Conservation (phyloP, 1,140 invertebrate species). For the Galleria mellonella region DNA sequence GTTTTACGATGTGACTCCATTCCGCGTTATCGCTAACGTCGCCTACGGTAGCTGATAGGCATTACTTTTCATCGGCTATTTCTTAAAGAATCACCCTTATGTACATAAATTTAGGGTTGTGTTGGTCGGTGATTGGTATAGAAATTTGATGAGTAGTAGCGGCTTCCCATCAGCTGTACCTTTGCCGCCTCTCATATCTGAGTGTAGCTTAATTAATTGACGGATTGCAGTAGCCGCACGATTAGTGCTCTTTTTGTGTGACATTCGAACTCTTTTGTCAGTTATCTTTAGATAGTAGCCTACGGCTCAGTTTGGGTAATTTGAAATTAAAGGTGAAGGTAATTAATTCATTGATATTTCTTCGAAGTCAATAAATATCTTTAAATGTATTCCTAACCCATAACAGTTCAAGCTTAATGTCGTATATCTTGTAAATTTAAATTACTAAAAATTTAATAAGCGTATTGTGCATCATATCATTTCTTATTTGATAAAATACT, state of each 20-base stretch:
- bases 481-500: too few relatives aligned
- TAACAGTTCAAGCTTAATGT: too few relatives aligned
- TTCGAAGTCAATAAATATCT: too few relatives aligned
- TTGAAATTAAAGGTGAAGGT: too few relatives aligned
- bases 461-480: too few relatives aligned
- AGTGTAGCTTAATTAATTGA: slow-evolving; percentile 63
- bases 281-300: slow-evolving; percentile 16
- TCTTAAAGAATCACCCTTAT: slow-evolving; percentile 25
- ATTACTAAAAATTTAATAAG: too few relatives aligned
- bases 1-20: slow-evolving; percentile 61
- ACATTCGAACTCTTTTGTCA: slow-evolving; percentile 57
- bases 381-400: too few relatives aligned
- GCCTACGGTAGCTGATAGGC: slow-evolving; percentile 59
- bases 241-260: slow-evolving; percentile 55
- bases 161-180: slow-evolving; percentile 41
- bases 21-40: slow-evolving; percentile 51
- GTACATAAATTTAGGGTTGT: slow-evolving; percentile 13
- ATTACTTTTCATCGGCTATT: slow-evolving; percentile 12
- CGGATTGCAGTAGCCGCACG: slow-evolving; percentile 58
- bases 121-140: slow-evolving; percentile 11
- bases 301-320: too few relatives aligned
- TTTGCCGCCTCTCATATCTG: slow-evolving; percentile 64
- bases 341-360: too few relatives aligned
- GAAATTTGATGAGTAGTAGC: slow-evolving; percentile 34
- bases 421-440: too few relatives aligned